Conservation (phyloP, 92 coral and sea anemone genomes). For the Anthopleura xanthogrammica region DNA sequence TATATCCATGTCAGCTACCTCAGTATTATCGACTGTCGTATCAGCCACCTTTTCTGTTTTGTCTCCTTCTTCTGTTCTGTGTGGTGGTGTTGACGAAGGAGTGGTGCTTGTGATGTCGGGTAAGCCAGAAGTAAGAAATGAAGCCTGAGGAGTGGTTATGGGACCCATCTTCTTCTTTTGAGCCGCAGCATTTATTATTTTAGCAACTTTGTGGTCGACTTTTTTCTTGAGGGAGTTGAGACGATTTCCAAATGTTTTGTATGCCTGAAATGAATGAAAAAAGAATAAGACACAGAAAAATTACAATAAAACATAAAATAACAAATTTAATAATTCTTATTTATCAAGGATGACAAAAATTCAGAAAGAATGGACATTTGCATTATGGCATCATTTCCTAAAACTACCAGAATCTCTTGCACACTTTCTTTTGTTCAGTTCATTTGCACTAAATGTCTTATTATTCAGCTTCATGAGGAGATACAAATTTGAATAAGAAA, state of each 20-base stretch:
- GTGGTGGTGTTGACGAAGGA: constrained; percentile 63
- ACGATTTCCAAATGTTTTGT: constrained; percentile 96
- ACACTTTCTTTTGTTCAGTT: no score
- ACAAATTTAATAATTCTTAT: not conserved
- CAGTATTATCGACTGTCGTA: constrained; percentile 94
- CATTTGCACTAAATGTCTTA: no score
- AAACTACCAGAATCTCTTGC: no score
- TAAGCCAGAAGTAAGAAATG: constrained; percentile 88
- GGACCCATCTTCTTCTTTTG: constrained; percentile 93
- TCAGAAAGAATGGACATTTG: no score
- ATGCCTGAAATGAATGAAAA: constrained; percentile 63
- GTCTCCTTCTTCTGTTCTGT: constrained; percentile 33
- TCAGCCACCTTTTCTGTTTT: constrained; percentile 42
- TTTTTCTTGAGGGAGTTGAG: constrained; percentile 93
- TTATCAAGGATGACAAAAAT: no score
- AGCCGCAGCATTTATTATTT: constrained; percentile 84
- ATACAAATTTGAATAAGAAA: no score
- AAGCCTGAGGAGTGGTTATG: constrained; percentile 93
- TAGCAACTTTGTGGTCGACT: constrained; percentile 81
- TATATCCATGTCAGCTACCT: constrained; percentile 97
- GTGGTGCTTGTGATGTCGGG: constrained; percentile 72
- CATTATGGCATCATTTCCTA: no score
- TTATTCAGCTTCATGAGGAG: no score
- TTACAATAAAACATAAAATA: not conserved
- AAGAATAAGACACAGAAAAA: no score